These are phyloP conservation scores for Perizoma flavofasciatum DNA, from an alignment of 2,888 invertebrate genomes.

Conservation along the genomic window DNA sequence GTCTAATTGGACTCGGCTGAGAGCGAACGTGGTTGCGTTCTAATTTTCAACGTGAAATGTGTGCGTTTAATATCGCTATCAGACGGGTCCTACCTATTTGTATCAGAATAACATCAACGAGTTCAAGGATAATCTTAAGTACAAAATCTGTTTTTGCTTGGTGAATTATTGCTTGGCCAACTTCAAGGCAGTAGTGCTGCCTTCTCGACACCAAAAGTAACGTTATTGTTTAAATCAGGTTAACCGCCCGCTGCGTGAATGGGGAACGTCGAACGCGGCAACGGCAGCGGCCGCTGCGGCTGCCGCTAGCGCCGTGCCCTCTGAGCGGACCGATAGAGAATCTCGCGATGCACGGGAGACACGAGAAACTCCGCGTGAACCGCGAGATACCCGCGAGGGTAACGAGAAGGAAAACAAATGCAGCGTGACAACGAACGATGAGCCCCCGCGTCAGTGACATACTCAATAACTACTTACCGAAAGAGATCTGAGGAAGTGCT, in stretches of 20 bases:
- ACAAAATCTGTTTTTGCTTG: too few relatives aligned
- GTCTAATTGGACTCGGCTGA: too few relatives aligned
- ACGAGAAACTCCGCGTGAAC: not conserved
- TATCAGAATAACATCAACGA: too few relatives aligned
- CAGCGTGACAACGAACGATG: slow-evolving; percentile 77
- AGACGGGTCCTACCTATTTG: too few relatives aligned
- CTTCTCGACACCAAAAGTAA: too few relatives aligned
- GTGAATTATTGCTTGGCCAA: too few relatives aligned
- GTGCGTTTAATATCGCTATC: too few relatives aligned
- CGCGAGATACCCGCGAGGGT: slow-evolving; percentile 45
- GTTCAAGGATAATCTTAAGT: too few relatives aligned
- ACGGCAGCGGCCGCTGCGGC: not conserved
- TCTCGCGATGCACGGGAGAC: slow-evolving; percentile 6
- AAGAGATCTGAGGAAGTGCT: too few relatives aligned
- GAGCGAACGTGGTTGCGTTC: too few relatives aligned
- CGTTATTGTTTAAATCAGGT: slow-evolving; percentile 58
- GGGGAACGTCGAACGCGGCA: slow-evolving; percentile 45
- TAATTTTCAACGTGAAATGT: too few relatives aligned
- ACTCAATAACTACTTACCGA: not conserved
- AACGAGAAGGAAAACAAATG: slow-evolving; percentile 83
- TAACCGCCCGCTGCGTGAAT: slow-evolving; percentile 74
- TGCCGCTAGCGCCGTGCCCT: not conserved
- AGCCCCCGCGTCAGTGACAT: slow-evolving; percentile 89
- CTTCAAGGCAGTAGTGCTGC: too few relatives aligned
- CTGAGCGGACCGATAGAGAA: not conserved